These are phyloP conservation scores for Syritta pipiens DNA, from an alignment of 2,888 invertebrate genomes.

Conservation along the genomic window DNA sequence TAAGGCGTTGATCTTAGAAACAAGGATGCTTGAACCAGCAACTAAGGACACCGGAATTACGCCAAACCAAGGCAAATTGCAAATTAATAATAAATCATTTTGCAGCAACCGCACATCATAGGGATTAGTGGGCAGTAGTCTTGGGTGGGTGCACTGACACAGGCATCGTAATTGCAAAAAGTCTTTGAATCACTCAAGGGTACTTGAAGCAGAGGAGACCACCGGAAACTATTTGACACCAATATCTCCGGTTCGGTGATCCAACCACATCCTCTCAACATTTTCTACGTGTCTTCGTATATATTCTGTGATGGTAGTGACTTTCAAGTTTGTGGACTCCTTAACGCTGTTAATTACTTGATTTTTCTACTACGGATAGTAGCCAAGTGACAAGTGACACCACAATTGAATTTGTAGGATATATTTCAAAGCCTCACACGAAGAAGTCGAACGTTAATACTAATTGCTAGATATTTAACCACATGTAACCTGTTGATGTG, in stretches of 20 bases:
- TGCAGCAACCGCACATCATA: conserved; percentile 34
- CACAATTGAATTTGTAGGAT: too few relatives aligned
- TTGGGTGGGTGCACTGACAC: neutral
- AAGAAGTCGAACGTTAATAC: too few relatives aligned
- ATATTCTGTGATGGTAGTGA: neutral
- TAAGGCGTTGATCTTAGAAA: conserved; percentile 33
- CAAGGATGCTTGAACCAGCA: conserved; percentile 7
- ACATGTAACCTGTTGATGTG: too few relatives aligned
- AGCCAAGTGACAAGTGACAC: too few relatives aligned
- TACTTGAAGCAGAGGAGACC: conserved; percentile 13
- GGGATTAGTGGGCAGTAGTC: neutral
- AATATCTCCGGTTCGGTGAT: conserved; percentile 44
- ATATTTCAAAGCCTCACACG: too few relatives aligned
- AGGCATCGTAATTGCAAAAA: conserved; percentile 4
- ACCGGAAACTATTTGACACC: conserved; percentile 42
- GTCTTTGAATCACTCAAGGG: conserved; percentile 18
- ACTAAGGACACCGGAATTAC: conserved; percentile 48
- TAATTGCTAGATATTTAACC: too few relatives aligned
- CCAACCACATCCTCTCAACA: conserved; percentile 11
- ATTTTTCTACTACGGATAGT: too few relatives aligned
- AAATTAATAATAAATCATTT: conserved; percentile 65
- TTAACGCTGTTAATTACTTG: neutral
- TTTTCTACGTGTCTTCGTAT: neutral
- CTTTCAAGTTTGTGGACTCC: neutral
- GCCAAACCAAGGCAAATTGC: conserved; percentile 53